Base-by-base conservation (phyloP, 2,888 invertebrate genomes). In the Boloria selene region DNA sequence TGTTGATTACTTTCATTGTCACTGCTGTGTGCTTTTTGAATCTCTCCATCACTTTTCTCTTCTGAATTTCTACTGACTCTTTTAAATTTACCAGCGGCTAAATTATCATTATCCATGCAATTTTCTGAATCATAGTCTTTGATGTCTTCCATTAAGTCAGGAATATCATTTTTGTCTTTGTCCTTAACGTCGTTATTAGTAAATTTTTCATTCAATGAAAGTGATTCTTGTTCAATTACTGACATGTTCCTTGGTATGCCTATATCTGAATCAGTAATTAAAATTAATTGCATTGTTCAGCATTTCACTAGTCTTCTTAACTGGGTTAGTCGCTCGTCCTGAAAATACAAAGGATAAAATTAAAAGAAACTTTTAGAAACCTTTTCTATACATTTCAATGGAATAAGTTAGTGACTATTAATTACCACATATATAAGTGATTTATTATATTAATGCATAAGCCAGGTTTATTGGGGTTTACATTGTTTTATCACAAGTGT, bases 271-370 rank as follows among this genome's bases (percentile, higher is more conserved):
- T 87, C 86, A 77, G 80, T 74, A 67, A 85, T 82, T 71, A 85
- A 72, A 77, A 88, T 85, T 79, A 91, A 80, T 88, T 91, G 90
- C 91, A 92, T 91, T 80, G 82, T 90, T 79, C 80, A 78, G 74
- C 86, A 85, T 88, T 78, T 83, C 84, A 76, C 79, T 61, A 73
- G 52, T 68, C 74, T 73, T 76, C 62, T 72, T 74, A 17, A 13
- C 16, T 14, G 22, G 45, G 50, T 49, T 6, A 47, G 52, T 6
- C 26, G 13, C 4, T 58, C 18, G 2, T 16, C 47, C 60, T 65
- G 60, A 42, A 60, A 64, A 45, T 60, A 31, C 13, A 49, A 49
- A 59, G 45, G 14, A 56, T 16, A 2, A 50, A n/a, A n/a, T n/a
- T n/a, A n/a, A n/a, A n/a, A n/a, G n/a, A n/a, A n/a, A n/a, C n/a